A percentile compares a stretch with the other conserved stretches of the same genome.
phyloP scores from a whole-genome alignment of 2,797 vertebrate genomes.

The Phrynocephalus vlangalii region DNA sequence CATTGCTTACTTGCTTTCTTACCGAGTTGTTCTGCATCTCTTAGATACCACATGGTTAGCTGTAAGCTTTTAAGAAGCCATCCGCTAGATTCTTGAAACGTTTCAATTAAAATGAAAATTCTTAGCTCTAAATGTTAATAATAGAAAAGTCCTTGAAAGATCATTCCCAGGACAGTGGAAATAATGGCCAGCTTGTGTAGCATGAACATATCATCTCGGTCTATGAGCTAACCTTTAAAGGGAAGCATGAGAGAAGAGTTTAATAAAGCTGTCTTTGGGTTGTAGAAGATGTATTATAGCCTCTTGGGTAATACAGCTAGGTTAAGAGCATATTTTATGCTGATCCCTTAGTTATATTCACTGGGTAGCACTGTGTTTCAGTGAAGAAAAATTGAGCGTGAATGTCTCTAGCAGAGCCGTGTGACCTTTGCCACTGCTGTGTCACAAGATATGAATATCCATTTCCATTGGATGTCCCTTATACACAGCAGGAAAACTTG shows the following conservation, averaged over 20 bases:
- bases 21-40: neutral
- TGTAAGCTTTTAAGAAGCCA: neutral
- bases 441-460: neutral
- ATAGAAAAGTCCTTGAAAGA: constrained; percentile 15
- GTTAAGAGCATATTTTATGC: constrained; percentile 24
- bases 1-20: neutral
- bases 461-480: constrained; percentile 32
- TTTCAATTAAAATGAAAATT: neutral
- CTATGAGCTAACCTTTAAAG: constrained; percentile 23
- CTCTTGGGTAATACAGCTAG: constrained; percentile 37
- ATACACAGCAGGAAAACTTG: neutral
- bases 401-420: neutral
- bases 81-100: neutral
- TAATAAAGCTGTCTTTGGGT: constrained; percentile 39
- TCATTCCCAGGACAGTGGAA: constrained; percentile 11
- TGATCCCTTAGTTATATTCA: neutral
- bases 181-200: constrained; percentile 23
- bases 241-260: constrained; percentile 46
- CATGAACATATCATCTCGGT: constrained; percentile 30
- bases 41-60: neutral
- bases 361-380: constrained; percentile 2
- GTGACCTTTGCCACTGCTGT: neutral
- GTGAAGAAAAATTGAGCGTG: constrained; percentile 7
- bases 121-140: neutral
- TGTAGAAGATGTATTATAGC: constrained; percentile 30